Base-by-base conservation (phyloP, 2,113 vertebrate species). In the Anarrhichthys ocellatus region DNA sequence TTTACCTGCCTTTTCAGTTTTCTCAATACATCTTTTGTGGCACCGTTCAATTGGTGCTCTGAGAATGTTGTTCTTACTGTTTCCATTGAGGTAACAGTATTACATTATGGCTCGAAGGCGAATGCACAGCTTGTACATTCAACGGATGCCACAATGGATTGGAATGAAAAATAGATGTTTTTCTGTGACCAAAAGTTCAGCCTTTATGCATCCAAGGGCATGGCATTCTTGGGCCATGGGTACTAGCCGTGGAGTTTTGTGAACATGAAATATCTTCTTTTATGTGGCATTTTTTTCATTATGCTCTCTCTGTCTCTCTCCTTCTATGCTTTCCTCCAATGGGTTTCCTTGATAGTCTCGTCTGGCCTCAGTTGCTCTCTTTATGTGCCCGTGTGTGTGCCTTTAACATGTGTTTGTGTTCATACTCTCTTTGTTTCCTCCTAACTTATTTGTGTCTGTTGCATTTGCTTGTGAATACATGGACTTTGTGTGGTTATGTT, bases 181-280 rank as follows among this genome's bases (percentile, higher is more conserved):
- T 91, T 92, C 88, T 86, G 87, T 88, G 80, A 92, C 91, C 88
- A 91, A 91, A 92, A 94, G 88, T 92, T 83, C 74, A 89, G 83
- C 86, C 79, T 92, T 94, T 94, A 87, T 94, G 73, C 64, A 62
- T 89, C 92, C 94, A 95, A 95, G 92, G 94, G 88, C 93, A 94
- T 83, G 83, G 77, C 84, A 88, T 94, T 94, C 83, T 92, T 88
- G 74, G 67, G 83, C 69, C 82, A 86, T 83, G 79, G 81, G 86
- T 86, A 90, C 88, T 88, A 87, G 83, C 88, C 52, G 38, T 81
- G 83, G 78, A 92, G 78, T 91, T 92, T 83, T 86, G 83, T 89
- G 87, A 90, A 92, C 88, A 91, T 93, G 84, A 93, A 94, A 93
- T 93, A 87, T 92, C 91, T 93, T 93, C 86, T 89, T 93, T 94